Evolutionary conservation across 2,797 vertebrate genomes (phyloP), one percentile per base, ranked within the genome.

Genomic region (Malacoctenus gilli): DNA sequence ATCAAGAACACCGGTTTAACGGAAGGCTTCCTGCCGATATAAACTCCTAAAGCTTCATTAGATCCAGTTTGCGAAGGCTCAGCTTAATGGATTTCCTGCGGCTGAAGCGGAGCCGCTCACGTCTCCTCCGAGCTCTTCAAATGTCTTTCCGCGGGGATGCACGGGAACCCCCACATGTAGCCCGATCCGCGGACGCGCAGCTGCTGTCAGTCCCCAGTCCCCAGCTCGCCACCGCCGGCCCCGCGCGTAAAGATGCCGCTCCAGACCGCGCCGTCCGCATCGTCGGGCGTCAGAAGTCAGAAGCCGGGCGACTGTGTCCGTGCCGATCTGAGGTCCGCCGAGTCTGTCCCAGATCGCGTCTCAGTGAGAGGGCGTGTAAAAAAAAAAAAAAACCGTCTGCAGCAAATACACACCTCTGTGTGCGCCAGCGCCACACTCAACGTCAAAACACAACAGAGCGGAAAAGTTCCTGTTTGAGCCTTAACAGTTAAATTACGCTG

Each of bases 51-150:
- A 73, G 67, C 31, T 39, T 35, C 42, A 40, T 35, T 57, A 71
- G 80, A 80, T 77, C 82, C 81, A 73, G 44, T 35, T 59, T 59
- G 61, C 68, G 59, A 59, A 62, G 48, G 58, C 52, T 60, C 37
- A n/a, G n/a, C n/a, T n/a, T n/a, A n/a, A n/a, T n/a, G n/a, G 36
- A 70, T 81, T 72, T 73, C 62, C 59, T 68, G 30, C 70, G 60
- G 56, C 67, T 46, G 59, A 60, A 61, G n/a, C 15, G 13, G 60
- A 41, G 53, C 47, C 53, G 74, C 34, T 66, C 67, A 62, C 57
- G 70, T 72, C 66, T 80, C 70, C 68, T 43, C 79, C 79, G 72
- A 67, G 67, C 42, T 67, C 75, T 79, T 90, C 83, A 87, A 72
- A 85, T 84, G 59, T 68, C 64, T 76, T 69, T 73, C 72, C 86